Evolutionary conservation across 2,113 vertebrate species (phyloP), one percentile per base, ranked within the genome.

Genomic region (Rhipidura dahli): DNA sequence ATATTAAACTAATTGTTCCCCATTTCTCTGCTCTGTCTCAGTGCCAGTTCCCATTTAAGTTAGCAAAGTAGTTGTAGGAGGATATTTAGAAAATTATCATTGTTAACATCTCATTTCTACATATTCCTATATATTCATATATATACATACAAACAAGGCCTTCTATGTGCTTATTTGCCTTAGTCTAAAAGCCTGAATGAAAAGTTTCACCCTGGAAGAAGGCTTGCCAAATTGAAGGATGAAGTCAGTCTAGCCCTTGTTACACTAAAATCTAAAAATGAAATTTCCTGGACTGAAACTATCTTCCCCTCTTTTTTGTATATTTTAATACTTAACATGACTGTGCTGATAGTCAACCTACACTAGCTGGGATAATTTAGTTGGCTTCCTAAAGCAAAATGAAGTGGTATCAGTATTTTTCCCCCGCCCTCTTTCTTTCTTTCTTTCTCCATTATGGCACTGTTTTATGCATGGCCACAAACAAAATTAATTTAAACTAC

Each of bases 321-420:
- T 77, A 94, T 77, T 93, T 94, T 90, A 89, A 88, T 89, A 91
- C 65, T 83, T 88, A 90, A 91, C 75, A 57, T 71, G 77, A 83
- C 71, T 73, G 45, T 63, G 61, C 54, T 73, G 82, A 87, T 91
- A 72, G 90, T 92, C 92, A 96, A 82, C 33, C 57, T 70, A 93
- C 31, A 84, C 77, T 89, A 93, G 79, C 89, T 87, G 76, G 71
- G 75, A 87, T 78, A 30, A 87, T 92, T 94, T 82, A 17, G 73
- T 94, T 96, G 94, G 96, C 89, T 76, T 94, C n/a, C 33, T 76
- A 79, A 84, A 95, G 63, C 68, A 85, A 81, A 95, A 94, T 78
- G 70, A 94, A 85, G 51, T 39, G 21, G 21, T 92, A 47, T 83
- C 54, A 31, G 33, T 72, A 63, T 20, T 44, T 23, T n/a, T 33